phyloP scores from a whole-genome alignment of 2,888 invertebrate species.

The Parnassius apollo region DNA sequence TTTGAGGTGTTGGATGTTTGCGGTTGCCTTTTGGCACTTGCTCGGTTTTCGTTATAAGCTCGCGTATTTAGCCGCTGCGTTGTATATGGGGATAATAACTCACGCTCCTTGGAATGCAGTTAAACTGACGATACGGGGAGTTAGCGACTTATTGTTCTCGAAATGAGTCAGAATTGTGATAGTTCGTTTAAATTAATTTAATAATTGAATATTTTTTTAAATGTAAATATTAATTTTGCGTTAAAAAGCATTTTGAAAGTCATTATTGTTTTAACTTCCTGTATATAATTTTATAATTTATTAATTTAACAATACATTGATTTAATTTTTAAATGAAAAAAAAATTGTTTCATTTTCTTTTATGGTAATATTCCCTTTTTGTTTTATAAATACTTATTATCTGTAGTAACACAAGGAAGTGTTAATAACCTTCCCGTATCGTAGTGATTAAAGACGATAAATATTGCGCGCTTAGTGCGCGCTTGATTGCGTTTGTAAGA shows the following conservation, averaged over 20 bases:
- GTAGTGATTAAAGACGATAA: background rate
- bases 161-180: slow-evolving; percentile 45
- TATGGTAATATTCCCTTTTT: slow-evolving; percentile 38
- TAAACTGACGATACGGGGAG: slow-evolving; percentile 47
- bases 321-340: slow-evolving; percentile 51
- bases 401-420: background rate
- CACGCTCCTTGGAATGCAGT: slow-evolving; percentile 54
- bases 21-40: slow-evolving; percentile 52
- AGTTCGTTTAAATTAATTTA: slow-evolving; percentile 31
- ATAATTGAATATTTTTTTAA: slow-evolving; percentile 15
- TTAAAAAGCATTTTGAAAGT: slow-evolving; percentile 33
- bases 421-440: background rate
- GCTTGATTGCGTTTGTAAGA: background rate
- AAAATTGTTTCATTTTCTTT: slow-evolving; percentile 52
- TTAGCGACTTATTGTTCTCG: slow-evolving; percentile 72
- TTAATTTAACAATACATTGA: slow-evolving; percentile 64
- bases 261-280: slow-evolving; percentile 45
- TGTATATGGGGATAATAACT: slow-evolving; percentile 65
- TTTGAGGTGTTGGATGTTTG: slow-evolving; percentile 48
- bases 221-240: slow-evolving; percentile 35
- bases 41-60: slow-evolving; percentile 27
- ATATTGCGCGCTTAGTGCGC: background rate
- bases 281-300: slow-evolving; percentile 53
- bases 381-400: slow-evolving; percentile 16
- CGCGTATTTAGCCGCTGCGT: slow-evolving; percentile 27